A percentile compares a stretch with the other conserved stretches of the same genome.
These are phyloP conservation scores for Parochlus steinenii DNA, from an alignment of 2,888 invertebrate genomes.

Conservation along the genomic window DNA sequence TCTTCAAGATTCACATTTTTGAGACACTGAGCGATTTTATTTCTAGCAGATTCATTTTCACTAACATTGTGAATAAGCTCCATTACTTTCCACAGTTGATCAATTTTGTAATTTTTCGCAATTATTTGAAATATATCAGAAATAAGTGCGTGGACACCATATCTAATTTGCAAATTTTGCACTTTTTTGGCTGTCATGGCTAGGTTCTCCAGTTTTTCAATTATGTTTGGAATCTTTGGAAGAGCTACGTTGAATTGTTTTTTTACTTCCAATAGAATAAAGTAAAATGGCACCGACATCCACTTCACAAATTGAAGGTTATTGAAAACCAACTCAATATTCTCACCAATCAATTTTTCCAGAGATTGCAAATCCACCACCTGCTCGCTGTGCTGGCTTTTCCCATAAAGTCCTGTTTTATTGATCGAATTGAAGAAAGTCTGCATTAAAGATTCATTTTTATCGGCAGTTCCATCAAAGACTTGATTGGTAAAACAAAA, in stretches of 20 bases:
- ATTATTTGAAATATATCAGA: not conserved
- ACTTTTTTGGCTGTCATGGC: not conserved
- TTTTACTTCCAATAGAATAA: too few relatives aligned
- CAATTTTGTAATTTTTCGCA: not conserved
- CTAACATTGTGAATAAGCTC: too few relatives aligned
- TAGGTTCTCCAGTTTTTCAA: not conserved
- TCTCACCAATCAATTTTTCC: not conserved
- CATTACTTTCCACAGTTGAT: too few relatives aligned
- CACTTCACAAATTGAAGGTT: not conserved
- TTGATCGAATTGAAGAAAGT: conserved; percentile 1
- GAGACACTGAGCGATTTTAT: too few relatives aligned
- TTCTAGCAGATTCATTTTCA: too few relatives aligned
- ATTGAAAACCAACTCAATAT: not conserved
- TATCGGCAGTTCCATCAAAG: not conserved
- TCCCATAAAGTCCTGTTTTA: not conserved
- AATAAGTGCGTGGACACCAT: not conserved
- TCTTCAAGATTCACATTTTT: too few relatives aligned
- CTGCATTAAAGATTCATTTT: too few relatives aligned
- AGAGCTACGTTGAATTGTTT: too few relatives aligned
- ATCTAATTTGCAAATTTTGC: not conserved
- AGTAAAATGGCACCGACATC: conserved; percentile 4
- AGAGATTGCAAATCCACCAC: too few relatives aligned
- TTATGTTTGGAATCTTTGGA: too few relatives aligned
- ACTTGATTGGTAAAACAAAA: not conserved
- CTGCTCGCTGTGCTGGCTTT: not conserved